These are phyloP conservation scores for Colletes collaris DNA, from an alignment of 2,888 invertebrate species.

Conservation along the genomic window DNA sequence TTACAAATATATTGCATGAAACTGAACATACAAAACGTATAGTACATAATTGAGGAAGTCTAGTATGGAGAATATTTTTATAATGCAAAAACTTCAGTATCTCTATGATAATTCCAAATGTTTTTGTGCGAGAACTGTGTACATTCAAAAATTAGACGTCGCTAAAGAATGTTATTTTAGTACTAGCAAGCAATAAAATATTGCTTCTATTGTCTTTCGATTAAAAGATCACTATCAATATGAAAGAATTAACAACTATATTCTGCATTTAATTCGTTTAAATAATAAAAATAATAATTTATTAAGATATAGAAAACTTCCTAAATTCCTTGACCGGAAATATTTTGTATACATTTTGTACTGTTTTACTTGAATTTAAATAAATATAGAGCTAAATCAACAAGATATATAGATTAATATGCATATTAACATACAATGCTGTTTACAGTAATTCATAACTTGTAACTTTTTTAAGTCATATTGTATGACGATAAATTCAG, in stretches of 20 bases:
- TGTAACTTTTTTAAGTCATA: constrained; percentile 20
- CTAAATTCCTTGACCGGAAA: constrained; percentile 6
- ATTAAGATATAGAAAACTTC: constrained; percentile 17
- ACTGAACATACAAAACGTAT: constrained; percentile 49
- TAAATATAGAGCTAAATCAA: constrained; percentile 42
- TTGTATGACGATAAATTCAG: constrained; percentile 36
- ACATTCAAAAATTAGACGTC: constrained; percentile 25
- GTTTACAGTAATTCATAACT: constrained; percentile 34
- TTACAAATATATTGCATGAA: constrained; percentile 19
- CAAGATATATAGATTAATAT: constrained; percentile 17
- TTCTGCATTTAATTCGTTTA: constrained; percentile 17
- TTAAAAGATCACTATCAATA: constrained; percentile 18
- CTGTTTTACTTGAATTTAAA: constrained; percentile 25
- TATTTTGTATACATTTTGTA: constrained; percentile 18
- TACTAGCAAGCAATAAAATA: constrained; percentile 13
- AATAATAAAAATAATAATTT: constrained; percentile 30
- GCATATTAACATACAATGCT: constrained; percentile 27
- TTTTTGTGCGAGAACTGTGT: constrained; percentile 48
- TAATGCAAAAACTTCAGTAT: constrained; percentile 39
- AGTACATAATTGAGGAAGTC: constrained; percentile 40
- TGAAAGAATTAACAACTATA: constrained; percentile 24
- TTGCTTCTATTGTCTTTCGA: constrained; percentile 7
- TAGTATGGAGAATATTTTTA: constrained; percentile 13
- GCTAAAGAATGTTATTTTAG: constrained; percentile 14
- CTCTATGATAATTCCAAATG: constrained; percentile 34